Evolutionary conservation across 2,113 vertebrate species (phyloP), one percentile per base, ranked within the genome.

Genomic region (Nansenia antarctica): DNA sequence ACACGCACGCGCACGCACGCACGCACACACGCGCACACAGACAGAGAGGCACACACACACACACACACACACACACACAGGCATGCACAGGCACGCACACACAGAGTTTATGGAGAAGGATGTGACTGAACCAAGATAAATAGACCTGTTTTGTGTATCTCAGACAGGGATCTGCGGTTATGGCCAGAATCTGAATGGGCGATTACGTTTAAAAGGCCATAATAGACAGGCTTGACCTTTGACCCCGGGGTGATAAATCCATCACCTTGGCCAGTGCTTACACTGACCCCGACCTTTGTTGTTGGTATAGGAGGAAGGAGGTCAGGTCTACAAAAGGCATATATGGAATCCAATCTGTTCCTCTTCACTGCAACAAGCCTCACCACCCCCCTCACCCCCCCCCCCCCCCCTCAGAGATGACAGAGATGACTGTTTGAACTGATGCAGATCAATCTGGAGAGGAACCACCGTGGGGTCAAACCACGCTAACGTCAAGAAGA

Each of bases 231-330:
- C 30, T 14, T 35, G 59, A 57, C 22, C 22, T 27, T 65, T 65
- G 55, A 60, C 76, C 69, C 30, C 34, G 11, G 14, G 35, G 2
- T 55, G 70, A 69, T 1, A 62, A 11, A 78, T 69, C 24, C 9
- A 12, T 62, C 66, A 60, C 66, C 12, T n/a, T 57, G 12, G 60
- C 31, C 15, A 3, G 15, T 24, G 65, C 61, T 18, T 29, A 2
- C 24, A 11, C 35, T 58, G 3, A 69, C 52, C 31, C 31, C 26
- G 61, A 75, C 73, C 62, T 60, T 0, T 65, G 73, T 65, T 65
- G 39, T 58, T 58, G 67, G 47, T 54, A 30, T 58, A 15, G 55
- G 26, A 1, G 58, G 58, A 20, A 26, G 31, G 31, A 35, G 31
- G 32, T 22, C 22, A 9, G 5, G 37, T 1, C 14, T 47, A 1